Base-by-base conservation (phyloP, 2,888 invertebrate genomes). In the Nomada ferruginata region DNA sequence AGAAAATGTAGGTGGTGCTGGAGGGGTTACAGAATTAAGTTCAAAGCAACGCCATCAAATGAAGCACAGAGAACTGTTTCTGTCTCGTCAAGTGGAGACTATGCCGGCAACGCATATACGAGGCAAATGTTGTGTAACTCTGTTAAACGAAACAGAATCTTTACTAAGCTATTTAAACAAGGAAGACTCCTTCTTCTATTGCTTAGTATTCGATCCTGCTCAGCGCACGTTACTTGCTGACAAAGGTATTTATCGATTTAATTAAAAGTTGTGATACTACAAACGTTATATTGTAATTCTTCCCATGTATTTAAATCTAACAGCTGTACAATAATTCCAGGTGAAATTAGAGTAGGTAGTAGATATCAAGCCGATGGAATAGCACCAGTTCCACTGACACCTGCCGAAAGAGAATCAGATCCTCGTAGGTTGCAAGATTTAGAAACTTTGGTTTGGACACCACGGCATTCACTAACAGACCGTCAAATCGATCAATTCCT, bases 111-210 rank as follows among this genome's bases (percentile, higher is more conserved):
- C 99, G 83, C 98, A 99, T 95, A 99, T 99, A 92, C 96, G 99
- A 93, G 99, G 99, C 94, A 99, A 99, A 96, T 99, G 99, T 95
- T 97, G 98, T 90, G 99, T 99, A 91, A 99, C 99, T 90, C 96
- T 99, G 91, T 97, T 99, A 95, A 99, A 99, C 95, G 99, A 99
- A 95, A 99, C 99, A 78, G 99, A 99, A 95, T 98, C 98, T 89
- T 96, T 99, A 92, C 96, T 97, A 94, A 98, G 98, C 94, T 99
- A 99, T 96, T 96, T 99, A 94, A 97, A 98, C 95, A 98, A 98
- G 96, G 98, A 98, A 96, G 99, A 99, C 95, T 97, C 98, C 94
- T 99, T 99, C 96, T 99, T 99, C 95, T 99, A 99, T 95, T 99
- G 99, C 94, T 96, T 99, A 94, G 99, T 99, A 91, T 99, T 99